Percentiles rank a stretch among this genome's conserved stretches.
Evolutionary conservation across 2,888 invertebrate genomes (phyloP).

Genomic region (Eudasyphora cyanicolor): DNA sequence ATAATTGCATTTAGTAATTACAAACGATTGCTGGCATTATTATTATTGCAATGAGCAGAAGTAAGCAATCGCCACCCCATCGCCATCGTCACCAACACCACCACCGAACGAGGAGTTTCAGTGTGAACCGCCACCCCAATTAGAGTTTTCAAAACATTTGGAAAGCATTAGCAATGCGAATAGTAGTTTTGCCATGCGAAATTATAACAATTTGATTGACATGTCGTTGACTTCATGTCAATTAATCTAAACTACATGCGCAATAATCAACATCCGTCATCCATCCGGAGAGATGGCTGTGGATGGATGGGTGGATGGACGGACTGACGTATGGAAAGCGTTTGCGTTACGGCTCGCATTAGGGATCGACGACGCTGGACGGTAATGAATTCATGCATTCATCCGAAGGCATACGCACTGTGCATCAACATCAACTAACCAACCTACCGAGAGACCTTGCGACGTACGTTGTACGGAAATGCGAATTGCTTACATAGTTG

Average conservation of each 20-base stretch:
- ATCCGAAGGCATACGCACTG: background rate
- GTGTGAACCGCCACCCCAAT: constrained; percentile 51
- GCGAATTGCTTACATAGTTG: constrained; percentile 32
- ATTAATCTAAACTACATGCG: constrained; percentile 74
- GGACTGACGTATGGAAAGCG: background rate
- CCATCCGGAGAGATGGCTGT: background rate
- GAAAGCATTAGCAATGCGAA: constrained; percentile 33
- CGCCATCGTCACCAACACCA: background rate
- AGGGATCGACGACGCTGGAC: too few relatives aligned
- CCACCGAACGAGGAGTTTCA: background rate
- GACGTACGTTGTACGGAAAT: constrained; percentile 9
- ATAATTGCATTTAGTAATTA: constrained; percentile 56
- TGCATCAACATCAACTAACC: background rate
- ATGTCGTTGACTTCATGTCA: constrained; percentile 79
- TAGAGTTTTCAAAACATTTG: constrained; percentile 51
- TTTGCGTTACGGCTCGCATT: constrained; percentile 48
- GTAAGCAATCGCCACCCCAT: background rate
- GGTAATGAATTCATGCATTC: constrained; percentile 21
- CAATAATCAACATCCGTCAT: constrained; percentile 65
- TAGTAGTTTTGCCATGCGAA: constrained; percentile 27
- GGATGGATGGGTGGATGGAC: too few relatives aligned
- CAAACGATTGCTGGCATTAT: constrained; percentile 29
- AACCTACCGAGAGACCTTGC: background rate
- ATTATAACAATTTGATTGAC: constrained; percentile 75
- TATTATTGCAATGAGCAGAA: background rate